A percentile compares a stretch with the other conserved stretches of the same genome.
Conservation (phyloP, 1,140 invertebrate genomes). For the Anagrus nilaparvatae region DNA sequence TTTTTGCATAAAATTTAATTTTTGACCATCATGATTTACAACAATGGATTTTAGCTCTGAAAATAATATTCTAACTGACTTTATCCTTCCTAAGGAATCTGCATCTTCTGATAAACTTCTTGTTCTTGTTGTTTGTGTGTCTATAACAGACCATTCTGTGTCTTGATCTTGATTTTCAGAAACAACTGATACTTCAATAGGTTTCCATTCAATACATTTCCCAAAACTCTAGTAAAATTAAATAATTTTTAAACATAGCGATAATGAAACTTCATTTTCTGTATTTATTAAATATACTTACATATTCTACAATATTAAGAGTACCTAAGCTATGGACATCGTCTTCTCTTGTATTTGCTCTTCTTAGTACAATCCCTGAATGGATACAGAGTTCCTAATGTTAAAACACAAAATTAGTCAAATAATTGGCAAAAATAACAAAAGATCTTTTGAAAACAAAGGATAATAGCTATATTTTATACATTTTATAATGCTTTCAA, state of each 20-base stretch:
- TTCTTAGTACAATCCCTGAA: constrained; percentile 36
- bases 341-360: constrained; percentile 34
- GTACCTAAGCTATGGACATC: constrained; percentile 39
- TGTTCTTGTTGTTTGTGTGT: constrained; percentile 52
- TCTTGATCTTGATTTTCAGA: constrained; percentile 65
- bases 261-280: constrained; percentile 1
- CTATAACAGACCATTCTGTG: constrained; percentile 71
- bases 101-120: constrained; percentile 43
- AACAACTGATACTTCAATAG: constrained; percentile 59
- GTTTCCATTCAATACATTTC: constrained; percentile 68
- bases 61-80: constrained; percentile 53
- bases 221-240: constrained; percentile 36
- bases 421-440: no score
- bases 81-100: constrained; percentile 43
- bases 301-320: constrained; percentile 42
- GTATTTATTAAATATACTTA: constrained; percentile 21
- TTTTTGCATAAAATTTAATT: constrained; percentile 60
- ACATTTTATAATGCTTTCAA: no score
- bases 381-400: constrained; percentile 39
- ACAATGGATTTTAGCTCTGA: constrained; percentile 57
- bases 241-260: constrained; percentile 2
- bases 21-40: constrained; percentile 54
- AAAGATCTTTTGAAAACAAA: no score
- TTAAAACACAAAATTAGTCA: neutral
- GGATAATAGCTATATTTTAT: no score